phyloP scores from a whole-genome alignment of 2,888 invertebrate genomes.

The Sabellastarte sp. region DNA sequence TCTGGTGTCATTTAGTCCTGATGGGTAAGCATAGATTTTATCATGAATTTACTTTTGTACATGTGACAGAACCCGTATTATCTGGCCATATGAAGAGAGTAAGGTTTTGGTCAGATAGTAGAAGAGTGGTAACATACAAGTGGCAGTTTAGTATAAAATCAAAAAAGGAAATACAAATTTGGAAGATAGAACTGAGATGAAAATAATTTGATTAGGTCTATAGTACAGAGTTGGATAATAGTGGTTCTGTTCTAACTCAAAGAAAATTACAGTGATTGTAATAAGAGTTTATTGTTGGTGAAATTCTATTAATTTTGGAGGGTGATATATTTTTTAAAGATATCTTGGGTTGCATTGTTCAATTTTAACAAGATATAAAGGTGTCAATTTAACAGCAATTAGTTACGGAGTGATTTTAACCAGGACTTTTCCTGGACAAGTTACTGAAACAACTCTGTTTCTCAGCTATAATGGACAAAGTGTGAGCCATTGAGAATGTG shows the following conservation, averaged over 20 bases:
- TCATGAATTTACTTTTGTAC: not conserved
- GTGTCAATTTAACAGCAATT: too few species aligned
- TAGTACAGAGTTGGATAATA: not conserved
- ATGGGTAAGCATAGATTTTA: conserved; percentile 67
- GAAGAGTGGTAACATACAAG: not conserved
- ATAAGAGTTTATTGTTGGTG: not conserved
- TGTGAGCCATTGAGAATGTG: too few species aligned
- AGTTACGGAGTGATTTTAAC: too few species aligned
- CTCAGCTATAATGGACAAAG: too few species aligned
- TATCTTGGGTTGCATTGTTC: too few species aligned
- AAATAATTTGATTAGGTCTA: too few species aligned
- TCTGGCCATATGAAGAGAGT: too few species aligned
- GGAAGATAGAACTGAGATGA: not conserved
- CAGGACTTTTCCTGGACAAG: too few species aligned
- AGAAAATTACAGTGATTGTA: not conserved
- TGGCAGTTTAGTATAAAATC: not conserved
- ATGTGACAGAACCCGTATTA: too few species aligned
- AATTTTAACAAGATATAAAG: too few species aligned
- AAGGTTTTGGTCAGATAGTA: not conserved
- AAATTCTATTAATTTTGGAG: conserved; percentile 13
- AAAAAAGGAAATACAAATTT: not conserved
- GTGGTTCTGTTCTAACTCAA: not conserved
- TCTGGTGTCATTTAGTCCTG: conserved; percentile 83
- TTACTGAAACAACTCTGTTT: too few species aligned
- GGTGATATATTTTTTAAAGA: not conserved